Evolutionary conservation across 2,113 vertebrate species (phyloP).

Genomic region (Labrus mixtus): DNA sequence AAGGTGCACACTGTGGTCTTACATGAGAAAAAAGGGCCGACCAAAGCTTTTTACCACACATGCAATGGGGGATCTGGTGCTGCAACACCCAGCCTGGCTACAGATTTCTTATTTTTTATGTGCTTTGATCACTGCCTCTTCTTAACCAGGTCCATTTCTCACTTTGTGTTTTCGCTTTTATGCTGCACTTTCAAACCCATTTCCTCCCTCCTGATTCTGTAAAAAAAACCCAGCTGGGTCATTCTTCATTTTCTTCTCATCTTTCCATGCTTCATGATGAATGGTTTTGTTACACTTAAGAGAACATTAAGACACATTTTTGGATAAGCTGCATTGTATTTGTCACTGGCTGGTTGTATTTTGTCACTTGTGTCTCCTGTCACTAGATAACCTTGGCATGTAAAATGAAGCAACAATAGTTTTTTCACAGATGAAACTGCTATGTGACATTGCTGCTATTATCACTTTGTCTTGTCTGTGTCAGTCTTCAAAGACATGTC

Average conservation of each 20-base stretch:
- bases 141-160: constrained; percentile 36
- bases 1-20: constrained; percentile 33
- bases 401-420: constrained; percentile 60
- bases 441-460: constrained; percentile 53
- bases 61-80: constrained; percentile 27
- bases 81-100: constrained; percentile 2
- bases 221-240: constrained; percentile 60
- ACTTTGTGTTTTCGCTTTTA: constrained; percentile 46
- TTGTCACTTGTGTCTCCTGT: constrained; percentile 42
- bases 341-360: constrained; percentile 46
- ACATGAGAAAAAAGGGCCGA: constrained; percentile 21
- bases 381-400: constrained; percentile 68
- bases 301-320: constrained; percentile 46
- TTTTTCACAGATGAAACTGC: constrained; percentile 57
- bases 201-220: constrained; percentile 12
- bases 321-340: constrained; percentile 60
- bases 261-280: constrained; percentile 62
- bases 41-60: constrained; percentile 33
- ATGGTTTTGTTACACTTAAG: constrained; percentile 66
- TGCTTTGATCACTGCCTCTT: constrained; percentile 50
- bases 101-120: constrained; percentile 17
- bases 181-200: constrained; percentile 29
- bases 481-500: constrained; percentile 61
- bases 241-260: constrained; percentile 43
- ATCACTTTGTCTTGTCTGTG: constrained; percentile 58